Conservation (phyloP, 2,797 vertebrate species). For the Onychomys leucogaster region DNA sequence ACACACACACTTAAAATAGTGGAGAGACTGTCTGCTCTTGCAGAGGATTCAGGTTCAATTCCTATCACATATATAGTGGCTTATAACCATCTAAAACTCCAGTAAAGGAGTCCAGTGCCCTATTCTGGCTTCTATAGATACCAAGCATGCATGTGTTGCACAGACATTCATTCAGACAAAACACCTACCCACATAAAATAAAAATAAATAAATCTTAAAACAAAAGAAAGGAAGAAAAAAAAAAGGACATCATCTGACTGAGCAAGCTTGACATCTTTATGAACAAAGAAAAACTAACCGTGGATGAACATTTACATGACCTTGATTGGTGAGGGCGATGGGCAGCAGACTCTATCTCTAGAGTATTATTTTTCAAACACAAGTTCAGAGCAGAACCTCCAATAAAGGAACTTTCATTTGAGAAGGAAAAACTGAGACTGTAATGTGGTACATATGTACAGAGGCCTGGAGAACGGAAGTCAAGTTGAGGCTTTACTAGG, state of each 20-base stretch:
- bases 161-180: background rate
- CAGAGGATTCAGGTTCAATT: background rate
- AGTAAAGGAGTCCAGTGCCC: background rate
- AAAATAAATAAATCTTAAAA: background rate
- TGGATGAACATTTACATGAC: background rate
- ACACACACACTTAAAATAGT: background rate
- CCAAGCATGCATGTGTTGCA: background rate
- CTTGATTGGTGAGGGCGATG: background rate
- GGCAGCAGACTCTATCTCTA: background rate
- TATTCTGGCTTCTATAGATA: background rate
- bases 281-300: background rate
- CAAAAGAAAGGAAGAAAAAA: too few species aligned
- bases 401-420: background rate
- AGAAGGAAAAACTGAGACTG: background rate
- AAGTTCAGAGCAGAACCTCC: background rate
- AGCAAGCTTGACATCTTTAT: background rate
- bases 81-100: background rate
- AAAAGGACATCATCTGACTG: background rate
- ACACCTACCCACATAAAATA: background rate
- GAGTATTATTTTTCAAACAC: background rate
- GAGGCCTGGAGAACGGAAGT: background rate
- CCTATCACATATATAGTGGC: background rate
- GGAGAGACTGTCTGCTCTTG: background rate
- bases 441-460: too few species aligned
- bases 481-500: background rate